phyloP scores from a whole-genome alignment of 2,888 invertebrate species.

The Sphaeridia pumilis region DNA sequence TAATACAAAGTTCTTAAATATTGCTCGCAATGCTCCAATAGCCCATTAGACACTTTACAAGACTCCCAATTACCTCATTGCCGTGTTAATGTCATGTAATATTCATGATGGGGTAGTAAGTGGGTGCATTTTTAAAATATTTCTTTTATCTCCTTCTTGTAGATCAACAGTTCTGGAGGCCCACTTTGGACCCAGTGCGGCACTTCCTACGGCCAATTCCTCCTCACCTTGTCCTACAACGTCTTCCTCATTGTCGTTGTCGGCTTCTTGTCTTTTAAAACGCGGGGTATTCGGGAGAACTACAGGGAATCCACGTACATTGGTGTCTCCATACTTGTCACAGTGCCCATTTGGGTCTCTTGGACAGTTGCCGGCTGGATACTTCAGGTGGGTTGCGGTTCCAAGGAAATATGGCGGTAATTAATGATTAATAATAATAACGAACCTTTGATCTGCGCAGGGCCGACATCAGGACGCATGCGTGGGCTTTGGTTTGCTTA shows the following conservation, averaged over 20 bases:
- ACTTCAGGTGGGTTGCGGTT: conserved; percentile 27
- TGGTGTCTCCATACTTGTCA: conserved; percentile 72
- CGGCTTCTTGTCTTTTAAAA: conserved; percentile 69
- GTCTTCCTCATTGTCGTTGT: conserved; percentile 74
- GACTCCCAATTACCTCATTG: no score
- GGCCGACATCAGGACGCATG: conserved; percentile 76
- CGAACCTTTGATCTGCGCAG: conserved; percentile 48
- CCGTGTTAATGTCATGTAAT: no score
- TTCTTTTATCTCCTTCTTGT: background rate
- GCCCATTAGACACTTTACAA: no score
- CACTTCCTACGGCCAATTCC: conserved; percentile 43
- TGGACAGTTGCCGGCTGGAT: conserved; percentile 65
- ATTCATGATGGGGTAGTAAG: no score
- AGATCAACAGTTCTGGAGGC: conserved; percentile 7
- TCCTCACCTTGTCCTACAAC: conserved; percentile 68
- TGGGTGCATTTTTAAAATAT: background rate
- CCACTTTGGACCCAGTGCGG: conserved; percentile 21
- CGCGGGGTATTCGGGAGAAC: conserved; percentile 76
- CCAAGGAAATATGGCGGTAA: background rate
- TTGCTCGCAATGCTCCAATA: no score
- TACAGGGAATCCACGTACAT: conserved; percentile 87
- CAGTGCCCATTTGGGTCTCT: conserved; percentile 73
- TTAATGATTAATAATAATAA: background rate
- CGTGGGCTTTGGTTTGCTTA: conserved; percentile 75
- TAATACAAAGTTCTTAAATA: no score